Conservation (phyloP, 2,113 vertebrate species). For the Calyptommatus sinebrachiatus region DNA sequence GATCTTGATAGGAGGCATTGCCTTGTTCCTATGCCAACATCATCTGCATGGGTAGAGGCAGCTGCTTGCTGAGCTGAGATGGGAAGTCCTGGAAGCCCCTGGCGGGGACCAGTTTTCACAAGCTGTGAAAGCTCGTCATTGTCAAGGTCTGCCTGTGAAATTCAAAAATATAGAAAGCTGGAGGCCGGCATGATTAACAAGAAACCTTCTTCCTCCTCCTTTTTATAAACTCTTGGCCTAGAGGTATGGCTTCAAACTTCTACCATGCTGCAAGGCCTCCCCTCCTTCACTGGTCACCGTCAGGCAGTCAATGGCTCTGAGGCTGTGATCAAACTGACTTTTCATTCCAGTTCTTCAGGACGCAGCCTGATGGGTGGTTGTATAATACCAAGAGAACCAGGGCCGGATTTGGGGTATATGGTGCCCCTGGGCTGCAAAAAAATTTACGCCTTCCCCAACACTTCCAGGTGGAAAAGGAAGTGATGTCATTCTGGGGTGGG, state of each 20-base stretch:
- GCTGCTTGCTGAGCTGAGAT: not conserved
- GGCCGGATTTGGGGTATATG: too few relatives aligned
- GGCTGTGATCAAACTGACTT: too few relatives aligned
- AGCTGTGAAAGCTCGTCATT: not conserved
- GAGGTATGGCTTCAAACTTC: not conserved
- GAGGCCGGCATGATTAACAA: not conserved
- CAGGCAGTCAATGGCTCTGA: not conserved
- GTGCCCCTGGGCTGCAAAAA: too few relatives aligned
- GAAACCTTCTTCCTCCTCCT: not conserved
- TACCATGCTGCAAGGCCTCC: not conserved
- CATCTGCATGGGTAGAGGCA: not conserved
- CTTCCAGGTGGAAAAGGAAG: too few relatives aligned
- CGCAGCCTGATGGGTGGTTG: too few relatives aligned
- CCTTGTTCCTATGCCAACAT: conserved; percentile 15
- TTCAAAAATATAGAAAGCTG: not conserved
- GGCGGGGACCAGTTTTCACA: not conserved
- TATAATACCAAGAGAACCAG: not conserved
- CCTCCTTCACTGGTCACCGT: not conserved
- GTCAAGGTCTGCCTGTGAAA: not conserved
- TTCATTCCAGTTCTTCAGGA: too few relatives aligned
- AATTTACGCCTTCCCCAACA: too few relatives aligned
- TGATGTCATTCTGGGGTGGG: too few relatives aligned
- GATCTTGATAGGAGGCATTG: not conserved
- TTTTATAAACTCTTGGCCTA: not conserved
- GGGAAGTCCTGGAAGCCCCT: not conserved